phyloP scores from a whole-genome alignment of 2,888 invertebrate genomes.

The Conistra vaccinii region DNA sequence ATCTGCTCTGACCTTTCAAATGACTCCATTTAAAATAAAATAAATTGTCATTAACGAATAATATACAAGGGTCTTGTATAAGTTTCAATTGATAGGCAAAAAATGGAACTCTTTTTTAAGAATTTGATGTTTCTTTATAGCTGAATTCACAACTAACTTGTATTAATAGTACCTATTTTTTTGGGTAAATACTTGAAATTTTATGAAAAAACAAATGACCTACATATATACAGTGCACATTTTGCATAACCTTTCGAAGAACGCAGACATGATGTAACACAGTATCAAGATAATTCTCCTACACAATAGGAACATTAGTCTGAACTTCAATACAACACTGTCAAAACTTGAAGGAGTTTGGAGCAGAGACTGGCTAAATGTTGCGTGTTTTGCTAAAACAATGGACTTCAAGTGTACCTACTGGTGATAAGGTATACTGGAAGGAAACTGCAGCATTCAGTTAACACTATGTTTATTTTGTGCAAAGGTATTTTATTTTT shows the following conservation, averaged over 20 bases:
- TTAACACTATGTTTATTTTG: neutral
- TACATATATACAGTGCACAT: neutral
- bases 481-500: neutral
- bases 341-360: constrained; percentile 49
- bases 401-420: constrained; percentile 19
- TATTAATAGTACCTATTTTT: neutral
- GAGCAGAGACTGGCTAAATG: constrained; percentile 20
- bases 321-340: constrained; percentile 36
- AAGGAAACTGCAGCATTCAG: neutral
- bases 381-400: constrained; percentile 30
- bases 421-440: constrained; percentile 9
- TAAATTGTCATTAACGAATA: neutral
- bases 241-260: neutral
- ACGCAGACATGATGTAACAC: neutral
- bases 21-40: neutral
- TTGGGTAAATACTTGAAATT: neutral
- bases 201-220: neutral
- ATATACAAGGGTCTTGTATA: neutral
- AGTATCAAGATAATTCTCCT: constrained; percentile 30
- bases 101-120: no score
- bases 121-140: no score
- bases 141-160: neutral
- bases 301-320: constrained; percentile 34
- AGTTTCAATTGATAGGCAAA: no score
- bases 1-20: neutral